These are phyloP conservation scores for Gasteruption jaculator DNA, from an alignment of 2,888 invertebrate species.

Conservation along the genomic window DNA sequence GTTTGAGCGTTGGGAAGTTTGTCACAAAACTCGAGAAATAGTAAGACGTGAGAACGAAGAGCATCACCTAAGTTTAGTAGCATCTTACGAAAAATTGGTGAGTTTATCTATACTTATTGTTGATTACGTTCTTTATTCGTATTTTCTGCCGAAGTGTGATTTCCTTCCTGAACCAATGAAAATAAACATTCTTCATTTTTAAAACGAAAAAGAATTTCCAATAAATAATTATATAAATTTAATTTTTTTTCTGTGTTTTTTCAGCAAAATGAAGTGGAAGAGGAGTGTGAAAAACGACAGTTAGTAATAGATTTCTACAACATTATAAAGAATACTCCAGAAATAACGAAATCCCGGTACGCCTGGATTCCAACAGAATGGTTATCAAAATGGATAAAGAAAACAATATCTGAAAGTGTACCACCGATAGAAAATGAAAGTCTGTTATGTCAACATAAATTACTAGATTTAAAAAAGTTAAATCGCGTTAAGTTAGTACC, in stretches of 20 bases:
- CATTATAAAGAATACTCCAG: slow-evolving; percentile 31
- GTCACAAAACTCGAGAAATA: slow-evolving; percentile 39
- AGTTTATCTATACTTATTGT: background rate
- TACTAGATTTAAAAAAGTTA: slow-evolving; percentile 52
- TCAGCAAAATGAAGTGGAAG: slow-evolving; percentile 46
- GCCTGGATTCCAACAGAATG: slow-evolving; percentile 56
- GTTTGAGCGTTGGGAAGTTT: slow-evolving; percentile 45
- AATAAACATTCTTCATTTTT: no score
- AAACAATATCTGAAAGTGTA: slow-evolving; percentile 36
- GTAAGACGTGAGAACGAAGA: slow-evolving; percentile 43
- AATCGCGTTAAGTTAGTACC: slow-evolving; percentile 52
- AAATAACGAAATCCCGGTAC: slow-evolving; percentile 34
- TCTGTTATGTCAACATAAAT: slow-evolving; percentile 52
- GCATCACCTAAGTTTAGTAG: slow-evolving; percentile 42
- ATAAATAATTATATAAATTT: background rate
- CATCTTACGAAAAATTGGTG: slow-evolving; percentile 45
- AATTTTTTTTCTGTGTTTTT: slow-evolving; percentile 15
- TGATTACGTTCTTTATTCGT: background rate
- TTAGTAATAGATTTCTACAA: slow-evolving; percentile 44
- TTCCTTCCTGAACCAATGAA: no score
- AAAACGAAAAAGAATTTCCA: slow-evolving; percentile 3
- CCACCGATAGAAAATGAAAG: slow-evolving; percentile 51
- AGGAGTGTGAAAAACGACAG: slow-evolving; percentile 44
- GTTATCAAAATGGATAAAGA: slow-evolving; percentile 55
- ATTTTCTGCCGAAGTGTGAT: no score